Base-by-base conservation (phyloP, 1,140 invertebrate genomes). In the Araneus ventricosus region DNA sequence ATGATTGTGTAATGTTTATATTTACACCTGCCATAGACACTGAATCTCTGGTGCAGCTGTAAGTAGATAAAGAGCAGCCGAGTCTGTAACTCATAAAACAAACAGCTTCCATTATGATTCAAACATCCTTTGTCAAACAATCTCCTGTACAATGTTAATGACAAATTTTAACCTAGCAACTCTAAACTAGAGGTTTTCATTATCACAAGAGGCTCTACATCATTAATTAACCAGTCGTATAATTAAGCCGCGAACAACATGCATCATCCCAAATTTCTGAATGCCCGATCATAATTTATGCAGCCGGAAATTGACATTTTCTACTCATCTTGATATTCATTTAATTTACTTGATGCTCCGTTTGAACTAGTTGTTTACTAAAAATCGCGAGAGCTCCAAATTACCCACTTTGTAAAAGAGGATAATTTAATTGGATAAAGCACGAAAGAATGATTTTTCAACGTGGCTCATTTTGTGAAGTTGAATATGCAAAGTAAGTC, bases 291-390 rank as follows among this genome's bases (percentile, higher is more conserved):
- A 79, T 79, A 79, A 79, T 79, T 79, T 79, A 79, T 79, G 75
- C 75, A 27, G n/a, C 75, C 30, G 17, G 37, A 79, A 79, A 79
- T 79, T 79, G 75, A 79, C 80, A 84, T 84, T 84, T 84, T 84
- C 37, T 84, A 22, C 20, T 52, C 41, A 45, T 84, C 39, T 84
- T 84, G 24, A 52, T 45, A 45, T 45, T 84, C 80, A 84, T 84
- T 84, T 84, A 52, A 84, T 84, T 84, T 84, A 45, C 39, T 52
- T 20, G 1, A 79, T 37, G 34, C n/a, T 10, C 70, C 14, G 34
- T 79, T 75, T 7, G 4, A 24, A 63, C 7, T 8, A 52, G 45
- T n/a, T 63, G 6, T 52, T 52, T 52, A 52, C 45, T 52, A 14
- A 52, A 52, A 24, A 24, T 63, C n/a, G 5, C 24, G 45, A 63